phyloP scores from a whole-genome alignment of 1,140 invertebrate genomes.

The Rhysida immarginata region DNA sequence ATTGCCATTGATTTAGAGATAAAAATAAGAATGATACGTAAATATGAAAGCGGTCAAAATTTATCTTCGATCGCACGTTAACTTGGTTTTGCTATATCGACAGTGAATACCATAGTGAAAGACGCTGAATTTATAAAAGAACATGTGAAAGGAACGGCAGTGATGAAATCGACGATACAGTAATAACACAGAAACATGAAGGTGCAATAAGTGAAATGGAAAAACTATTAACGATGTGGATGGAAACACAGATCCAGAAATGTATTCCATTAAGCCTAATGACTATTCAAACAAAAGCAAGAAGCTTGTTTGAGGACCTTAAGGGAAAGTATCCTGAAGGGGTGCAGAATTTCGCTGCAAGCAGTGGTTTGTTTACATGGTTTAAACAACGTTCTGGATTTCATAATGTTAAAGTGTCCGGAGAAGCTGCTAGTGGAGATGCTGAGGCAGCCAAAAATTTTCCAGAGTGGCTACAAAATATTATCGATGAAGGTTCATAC shows the following conservation, averaged over 20 bases:
- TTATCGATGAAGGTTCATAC: neutral
- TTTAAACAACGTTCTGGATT: neutral
- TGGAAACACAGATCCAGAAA: neutral
- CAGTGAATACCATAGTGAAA: neutral
- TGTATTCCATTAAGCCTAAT: too few species aligned
- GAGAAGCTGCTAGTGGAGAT: neutral
- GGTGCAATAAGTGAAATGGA: neutral
- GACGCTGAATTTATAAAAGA: neutral
- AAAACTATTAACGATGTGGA: neutral
- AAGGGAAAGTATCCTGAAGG: neutral
- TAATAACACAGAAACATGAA: neutral
- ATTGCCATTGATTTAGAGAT: neutral
- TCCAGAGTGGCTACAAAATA: neutral
- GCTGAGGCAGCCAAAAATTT: neutral
- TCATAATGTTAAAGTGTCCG: neutral
- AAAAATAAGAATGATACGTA: neutral
- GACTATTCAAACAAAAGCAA: too few species aligned
- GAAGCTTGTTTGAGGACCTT: too few species aligned
- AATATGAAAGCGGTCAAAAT: neutral
- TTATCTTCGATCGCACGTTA: neutral
- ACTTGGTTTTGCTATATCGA: neutral
- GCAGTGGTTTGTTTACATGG: neutral
- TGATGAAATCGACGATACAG: neutral
- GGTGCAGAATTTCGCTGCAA: neutral
- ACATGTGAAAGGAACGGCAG: neutral